Evolutionary conservation across 2,888 invertebrate species (phyloP), one percentile per base, ranked within the genome.

Genomic region (Thymelicus lineola): DNA sequence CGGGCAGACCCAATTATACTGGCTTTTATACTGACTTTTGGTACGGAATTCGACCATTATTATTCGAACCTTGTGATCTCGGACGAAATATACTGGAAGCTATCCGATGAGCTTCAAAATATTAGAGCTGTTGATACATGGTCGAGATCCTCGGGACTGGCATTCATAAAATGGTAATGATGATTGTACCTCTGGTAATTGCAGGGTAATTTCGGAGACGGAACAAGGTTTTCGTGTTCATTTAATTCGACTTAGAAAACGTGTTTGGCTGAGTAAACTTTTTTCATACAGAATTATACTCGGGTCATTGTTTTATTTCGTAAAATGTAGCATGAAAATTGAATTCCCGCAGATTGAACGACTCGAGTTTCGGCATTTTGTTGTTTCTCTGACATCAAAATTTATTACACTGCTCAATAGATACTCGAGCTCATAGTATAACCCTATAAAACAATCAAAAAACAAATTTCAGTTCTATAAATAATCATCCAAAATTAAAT

Each of bases 141-240:
- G 63, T 46, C 42, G 42, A 36, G 48, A 42, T 57, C 38, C 7
- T 67, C 53, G 61, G 62, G 46, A 58, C 38, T 63, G 69, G 69
- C 67, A 67, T 75, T 69, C 70, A 66, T 66, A 62, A 67, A 69
- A 69, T 71, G 66, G 63, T 72, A 74, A 75, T 72, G 68, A 71
- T 71, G 71, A 66, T 66, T 71, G 53, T 38, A 64, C 66, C 55
- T 66, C 64, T 67, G 72, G 72, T 73, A 69, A 69, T 57, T 62
- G 68, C 48, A 63, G 68, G 45, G 48, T 48, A 55, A 58, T 69
- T 61, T 68, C 10, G 60, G 28, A 57, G 69, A 69, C 48, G 69
- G 63, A 58, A 50, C 63, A 63, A 58, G 15, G 63, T 28, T 15
- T 69, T 58, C 58, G 63, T 42, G 63, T 69, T 69, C 63, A 59